These are phyloP conservation scores for Drusus annulatus DNA, from an alignment of 1,140 invertebrate species.

Conservation along the genomic window DNA sequence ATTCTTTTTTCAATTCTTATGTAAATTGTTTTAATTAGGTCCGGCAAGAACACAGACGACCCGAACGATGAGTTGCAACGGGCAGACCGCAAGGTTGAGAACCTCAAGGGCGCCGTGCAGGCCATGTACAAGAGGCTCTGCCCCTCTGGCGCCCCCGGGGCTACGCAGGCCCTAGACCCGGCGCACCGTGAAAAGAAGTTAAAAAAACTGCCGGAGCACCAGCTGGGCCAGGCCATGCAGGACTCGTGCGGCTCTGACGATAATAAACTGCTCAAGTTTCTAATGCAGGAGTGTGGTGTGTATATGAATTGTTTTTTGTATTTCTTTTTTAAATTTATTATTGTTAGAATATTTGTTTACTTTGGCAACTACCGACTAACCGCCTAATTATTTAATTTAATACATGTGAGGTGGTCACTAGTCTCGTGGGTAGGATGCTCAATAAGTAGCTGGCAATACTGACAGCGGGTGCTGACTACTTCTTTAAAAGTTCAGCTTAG, in stretches of 20 bases:
- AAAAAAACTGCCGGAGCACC: conserved; percentile 73
- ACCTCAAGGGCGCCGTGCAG: conserved; percentile 82
- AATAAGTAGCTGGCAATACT: too few species aligned
- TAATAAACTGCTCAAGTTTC: conserved; percentile 73
- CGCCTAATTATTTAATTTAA: too few species aligned
- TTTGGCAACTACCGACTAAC: too few species aligned
- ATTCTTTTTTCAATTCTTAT: too few species aligned
- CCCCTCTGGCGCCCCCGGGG: conserved; percentile 68
- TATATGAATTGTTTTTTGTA: background rate
- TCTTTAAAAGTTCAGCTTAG: too few species aligned
- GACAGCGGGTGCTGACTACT: too few species aligned
- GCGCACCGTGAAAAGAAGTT: conserved; percentile 81
- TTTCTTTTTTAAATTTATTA: too few species aligned
- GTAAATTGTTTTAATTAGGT: too few species aligned
- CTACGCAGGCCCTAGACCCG: conserved; percentile 73
- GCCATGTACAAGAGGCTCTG: conserved; percentile 77
- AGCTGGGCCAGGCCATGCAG: conserved; percentile 72
- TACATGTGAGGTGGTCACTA: too few species aligned
- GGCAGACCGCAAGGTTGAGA: conserved; percentile 90
- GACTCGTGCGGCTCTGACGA: conserved; percentile 72
- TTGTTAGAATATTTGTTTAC: too few species aligned
- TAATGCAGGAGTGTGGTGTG: conserved; percentile 73
- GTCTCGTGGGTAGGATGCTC: too few species aligned
- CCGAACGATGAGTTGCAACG: conserved; percentile 89
- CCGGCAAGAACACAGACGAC: conserved; percentile 82